phyloP scores from a whole-genome alignment of 2,113 vertebrate genomes.

The Paracanthobrama guichenoti region DNA sequence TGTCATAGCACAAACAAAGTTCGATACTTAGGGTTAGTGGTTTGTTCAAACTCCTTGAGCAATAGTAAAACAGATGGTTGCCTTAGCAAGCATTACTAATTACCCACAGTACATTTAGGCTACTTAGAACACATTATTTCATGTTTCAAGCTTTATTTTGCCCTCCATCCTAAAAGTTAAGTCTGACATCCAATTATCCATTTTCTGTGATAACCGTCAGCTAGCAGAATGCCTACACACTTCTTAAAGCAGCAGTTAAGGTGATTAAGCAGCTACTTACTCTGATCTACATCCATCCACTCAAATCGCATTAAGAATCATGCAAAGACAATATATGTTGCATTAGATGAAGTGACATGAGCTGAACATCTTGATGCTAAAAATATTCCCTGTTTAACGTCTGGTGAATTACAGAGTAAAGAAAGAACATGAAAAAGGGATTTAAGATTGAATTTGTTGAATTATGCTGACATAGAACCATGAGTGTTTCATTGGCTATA shows the following conservation, averaged over 20 bases:
- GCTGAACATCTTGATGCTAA: background rate
- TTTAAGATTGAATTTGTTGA: constrained; percentile 12
- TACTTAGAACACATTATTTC: background rate
- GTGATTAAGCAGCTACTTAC: background rate
- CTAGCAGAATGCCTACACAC: background rate
- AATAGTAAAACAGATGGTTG: background rate
- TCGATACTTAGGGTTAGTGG: background rate
- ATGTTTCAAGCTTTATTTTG: background rate
- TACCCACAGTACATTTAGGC: background rate
- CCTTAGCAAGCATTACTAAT: background rate
- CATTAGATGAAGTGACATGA: background rate
- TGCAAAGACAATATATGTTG: constrained; percentile 1
- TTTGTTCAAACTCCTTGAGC: background rate
- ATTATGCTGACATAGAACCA: background rate
- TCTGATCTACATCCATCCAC: background rate
- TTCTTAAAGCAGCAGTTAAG: background rate
- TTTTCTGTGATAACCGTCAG: background rate
- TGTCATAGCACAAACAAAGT: background rate
- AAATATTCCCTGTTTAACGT: background rate
- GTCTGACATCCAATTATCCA: constrained; percentile 1
- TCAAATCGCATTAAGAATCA: constrained; percentile 9
- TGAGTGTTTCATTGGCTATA: constrained; percentile 5
- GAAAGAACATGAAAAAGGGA: background rate
- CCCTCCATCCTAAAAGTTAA: constrained; percentile 9
- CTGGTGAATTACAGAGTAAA: background rate